Conservation (phyloP, 2,888 invertebrate genomes). For the Fragum whitleyi region DNA sequence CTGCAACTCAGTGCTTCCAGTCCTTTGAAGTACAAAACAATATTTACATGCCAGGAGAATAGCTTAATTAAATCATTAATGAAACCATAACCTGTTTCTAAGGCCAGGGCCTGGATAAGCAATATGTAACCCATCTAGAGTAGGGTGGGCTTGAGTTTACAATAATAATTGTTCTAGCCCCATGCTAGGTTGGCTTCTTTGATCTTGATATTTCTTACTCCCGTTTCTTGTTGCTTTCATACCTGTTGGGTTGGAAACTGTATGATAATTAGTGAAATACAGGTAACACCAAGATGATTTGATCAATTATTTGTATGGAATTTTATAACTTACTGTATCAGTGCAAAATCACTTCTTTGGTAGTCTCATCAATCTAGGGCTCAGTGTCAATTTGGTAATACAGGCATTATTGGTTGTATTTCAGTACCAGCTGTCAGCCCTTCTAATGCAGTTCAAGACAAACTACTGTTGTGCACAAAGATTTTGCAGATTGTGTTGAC, state of each 20-base stretch:
- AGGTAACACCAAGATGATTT: neutral
- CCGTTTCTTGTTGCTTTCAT: neutral
- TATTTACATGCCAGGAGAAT: neutral
- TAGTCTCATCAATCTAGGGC: no score
- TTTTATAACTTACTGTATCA: no score
- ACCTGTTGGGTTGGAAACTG: neutral
- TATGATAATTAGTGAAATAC: constrained; percentile 3
- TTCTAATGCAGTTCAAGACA: no score
- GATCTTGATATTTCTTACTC: constrained; percentile 3
- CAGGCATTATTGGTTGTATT: no score
- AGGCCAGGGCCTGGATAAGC: neutral
- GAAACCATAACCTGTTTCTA: constrained; percentile 1
- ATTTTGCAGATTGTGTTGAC: no score
- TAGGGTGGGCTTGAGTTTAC: constrained; percentile 11
- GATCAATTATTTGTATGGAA: neutral
- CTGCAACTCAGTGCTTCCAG: neutral
- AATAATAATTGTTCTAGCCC: constrained; percentile 23
- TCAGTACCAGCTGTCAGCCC: no score
- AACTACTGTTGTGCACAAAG: no score
- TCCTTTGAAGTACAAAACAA: neutral
- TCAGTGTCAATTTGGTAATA: no score
- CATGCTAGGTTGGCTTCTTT: constrained; percentile 13
- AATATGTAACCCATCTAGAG: neutral
- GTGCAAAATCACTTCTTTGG: no score
- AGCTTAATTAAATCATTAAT: constrained; percentile 14